Percentiles rank a stretch among this genome's conserved stretches.
These are phyloP conservation scores for Hypanus sabinus DNA, from an alignment of 2,113 vertebrate genomes.

Conservation along the genomic window DNA sequence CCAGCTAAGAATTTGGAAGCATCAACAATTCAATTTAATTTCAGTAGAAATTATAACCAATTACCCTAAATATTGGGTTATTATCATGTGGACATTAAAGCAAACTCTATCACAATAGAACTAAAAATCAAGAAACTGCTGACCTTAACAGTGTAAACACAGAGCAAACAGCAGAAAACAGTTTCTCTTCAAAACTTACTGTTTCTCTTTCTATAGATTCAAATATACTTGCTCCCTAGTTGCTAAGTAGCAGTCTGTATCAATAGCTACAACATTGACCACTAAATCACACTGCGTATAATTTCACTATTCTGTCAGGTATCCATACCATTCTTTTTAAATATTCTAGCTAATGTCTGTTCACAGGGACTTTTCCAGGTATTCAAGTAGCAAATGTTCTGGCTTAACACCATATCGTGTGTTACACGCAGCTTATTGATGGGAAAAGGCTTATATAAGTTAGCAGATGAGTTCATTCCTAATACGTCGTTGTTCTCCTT, in stretches of 20 bases:
- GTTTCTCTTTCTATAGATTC: not conserved
- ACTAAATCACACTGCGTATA: not conserved
- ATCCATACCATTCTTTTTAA: constrained; percentile 45
- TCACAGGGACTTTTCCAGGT: constrained; percentile 49
- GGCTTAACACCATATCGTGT: constrained; percentile 41
- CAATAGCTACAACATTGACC: not conserved
- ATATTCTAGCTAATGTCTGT: constrained; percentile 45
- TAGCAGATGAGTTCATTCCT: constrained; percentile 47
- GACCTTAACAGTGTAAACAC: no score
- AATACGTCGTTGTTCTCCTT: constrained; percentile 46
- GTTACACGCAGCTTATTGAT: constrained; percentile 27
- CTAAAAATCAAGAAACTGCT: no score
- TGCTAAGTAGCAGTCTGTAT: not conserved
- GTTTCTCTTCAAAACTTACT: no score
- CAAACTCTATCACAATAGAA: no score
- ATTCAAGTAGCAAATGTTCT: constrained; percentile 44
- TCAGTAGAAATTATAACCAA: no score
- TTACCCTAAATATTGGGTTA: no score
- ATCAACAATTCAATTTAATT: no score
- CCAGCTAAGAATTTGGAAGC: no score
- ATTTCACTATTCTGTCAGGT: not conserved
- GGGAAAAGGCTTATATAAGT: constrained; percentile 45
- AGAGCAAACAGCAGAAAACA: no score
- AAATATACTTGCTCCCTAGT: not conserved
- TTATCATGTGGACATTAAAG: no score